A percentile compares a stretch with the other conserved stretches of the same genome.
Evolutionary conservation across 2,113 vertebrate genomes (phyloP).

Genomic region (Limnothrissa miodon): DNA sequence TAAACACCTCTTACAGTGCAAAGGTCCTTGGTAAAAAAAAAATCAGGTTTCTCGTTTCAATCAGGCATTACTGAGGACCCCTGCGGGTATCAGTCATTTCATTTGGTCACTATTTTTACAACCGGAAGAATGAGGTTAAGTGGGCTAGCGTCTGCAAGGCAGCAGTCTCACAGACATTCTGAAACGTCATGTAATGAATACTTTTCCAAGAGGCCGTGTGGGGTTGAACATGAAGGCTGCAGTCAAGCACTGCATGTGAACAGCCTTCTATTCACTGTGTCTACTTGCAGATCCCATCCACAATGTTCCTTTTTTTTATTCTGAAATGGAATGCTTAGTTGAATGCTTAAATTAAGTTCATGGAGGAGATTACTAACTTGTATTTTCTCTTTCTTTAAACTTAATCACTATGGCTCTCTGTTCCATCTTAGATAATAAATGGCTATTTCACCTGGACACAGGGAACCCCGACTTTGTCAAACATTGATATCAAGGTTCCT

Average conservation of each 20-base stretch:
- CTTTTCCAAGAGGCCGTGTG: background rate
- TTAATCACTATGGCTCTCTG: background rate
- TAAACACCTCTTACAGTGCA: slow-evolving; percentile 17
- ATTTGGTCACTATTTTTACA: slow-evolving; percentile 2
- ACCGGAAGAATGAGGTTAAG: background rate
- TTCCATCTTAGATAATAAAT: slow-evolving; percentile 75
- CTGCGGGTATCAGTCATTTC: slow-evolving; percentile 4
- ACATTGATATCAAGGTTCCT: slow-evolving; percentile 89
- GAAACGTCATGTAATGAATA: background rate
- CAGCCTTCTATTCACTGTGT: background rate
- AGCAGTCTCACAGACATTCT: background rate
- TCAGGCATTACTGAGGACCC: background rate
- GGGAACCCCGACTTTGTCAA: slow-evolving; percentile 85
- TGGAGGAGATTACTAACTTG: background rate
- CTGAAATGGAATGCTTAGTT: background rate
- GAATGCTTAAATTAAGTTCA: background rate
- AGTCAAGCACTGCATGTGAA: background rate
- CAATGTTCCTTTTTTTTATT: background rate
- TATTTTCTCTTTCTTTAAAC: background rate
- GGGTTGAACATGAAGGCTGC: background rate
- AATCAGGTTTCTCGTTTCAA: slow-evolving; percentile 5
- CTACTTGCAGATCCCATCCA: background rate
- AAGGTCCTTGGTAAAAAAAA: background rate
- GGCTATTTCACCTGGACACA: slow-evolving; percentile 98
- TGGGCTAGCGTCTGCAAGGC: slow-evolving; percentile 1